Base-by-base conservation (phyloP, 2,113 vertebrate genomes). In the Chamaea fasciata region DNA sequence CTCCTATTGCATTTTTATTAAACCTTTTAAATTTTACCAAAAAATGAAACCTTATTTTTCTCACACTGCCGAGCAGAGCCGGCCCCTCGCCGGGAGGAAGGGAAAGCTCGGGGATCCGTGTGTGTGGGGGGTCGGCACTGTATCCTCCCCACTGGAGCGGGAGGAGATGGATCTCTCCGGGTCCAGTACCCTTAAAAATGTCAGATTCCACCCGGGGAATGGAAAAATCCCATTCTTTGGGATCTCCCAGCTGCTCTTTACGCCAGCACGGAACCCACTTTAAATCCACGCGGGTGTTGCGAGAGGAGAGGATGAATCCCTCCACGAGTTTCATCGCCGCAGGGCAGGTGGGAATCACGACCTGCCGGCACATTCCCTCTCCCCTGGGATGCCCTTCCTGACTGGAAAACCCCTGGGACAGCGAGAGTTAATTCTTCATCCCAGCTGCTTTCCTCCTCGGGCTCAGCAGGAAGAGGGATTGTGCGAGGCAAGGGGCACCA, bases 281-380 rank as follows among this genome's bases (percentile, higher is more conserved):
- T 39, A 69, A 50, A 76, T 27, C 42, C 41, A 9, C 2, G 15
- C 10, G 16, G 59, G 26, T 69, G 37, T 1, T 2, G 12, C 9
- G 26, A 9, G 13, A 39, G 47, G 63, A 59, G 39, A 67, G 30
- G 63, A 31, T 33, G 31, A 3, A 20, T 49, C 23, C 6, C 5
- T 42, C 17, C 55, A 2, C 0, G 0, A 2, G 7, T 22, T 22
- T 44, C 44, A 5, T 15, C 2, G 1, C 12, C 1, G 0, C 30
- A 31, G 41, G 56, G 41, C 49, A 65, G 56, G 75, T 37, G 68
- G 42, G 68, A 91, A 77, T 31, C 21, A 10, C 17, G 28, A 8
- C 6, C 44, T 41, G 31, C 41, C 14, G 5, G 0, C 60, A 44
- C 35, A 15, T n/a, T 27, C 35, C 37, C 26, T 14, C 9, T 50